Evolutionary conservation across 2,113 vertebrate genomes (phyloP).

Genomic region (Ancistrus triradiatus): DNA sequence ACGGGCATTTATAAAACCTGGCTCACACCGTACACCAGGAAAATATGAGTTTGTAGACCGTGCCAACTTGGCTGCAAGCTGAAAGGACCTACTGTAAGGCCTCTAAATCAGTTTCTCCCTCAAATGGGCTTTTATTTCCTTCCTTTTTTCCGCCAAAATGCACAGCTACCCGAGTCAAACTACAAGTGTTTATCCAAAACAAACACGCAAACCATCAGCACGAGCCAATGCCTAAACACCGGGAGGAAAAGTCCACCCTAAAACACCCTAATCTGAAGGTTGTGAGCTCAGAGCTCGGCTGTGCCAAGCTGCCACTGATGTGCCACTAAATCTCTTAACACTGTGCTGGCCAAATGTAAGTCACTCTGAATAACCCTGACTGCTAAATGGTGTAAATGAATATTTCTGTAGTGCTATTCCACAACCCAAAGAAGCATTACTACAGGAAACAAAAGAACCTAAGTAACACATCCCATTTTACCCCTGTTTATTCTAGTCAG

Average conservation of each 20-base stretch:
- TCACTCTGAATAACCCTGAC: too few relatives aligned
- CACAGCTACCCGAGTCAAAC: slow-evolving; percentile 53
- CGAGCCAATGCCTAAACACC: not conserved
- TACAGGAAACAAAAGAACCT: too few relatives aligned
- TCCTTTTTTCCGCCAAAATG: slow-evolving; percentile 51
- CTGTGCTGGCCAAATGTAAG: too few relatives aligned
- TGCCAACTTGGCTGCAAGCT: slow-evolving; percentile 51
- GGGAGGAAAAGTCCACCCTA: not conserved
- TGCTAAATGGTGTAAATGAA: too few relatives aligned
- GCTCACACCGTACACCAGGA: slow-evolving; percentile 53
- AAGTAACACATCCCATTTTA: too few relatives aligned
- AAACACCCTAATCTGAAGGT: not conserved
- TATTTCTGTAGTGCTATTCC: too few relatives aligned
- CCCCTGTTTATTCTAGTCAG: too few relatives aligned
- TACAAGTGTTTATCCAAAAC: slow-evolving; percentile 53
- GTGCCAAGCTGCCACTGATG: too few relatives aligned
- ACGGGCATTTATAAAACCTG: not conserved
- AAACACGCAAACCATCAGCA: slow-evolving; percentile 48
- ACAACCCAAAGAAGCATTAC: too few relatives aligned
- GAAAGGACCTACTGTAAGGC: slow-evolving; percentile 61
- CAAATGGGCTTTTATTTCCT: slow-evolving; percentile 61
- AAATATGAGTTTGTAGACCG: slow-evolving; percentile 55
- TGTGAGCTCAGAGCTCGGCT: too few relatives aligned
- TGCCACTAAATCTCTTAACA: too few relatives aligned
- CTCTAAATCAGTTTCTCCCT: slow-evolving; percentile 51